Base-by-base conservation (phyloP, 2,113 vertebrate genomes). In the Polypterus senegalus region DNA sequence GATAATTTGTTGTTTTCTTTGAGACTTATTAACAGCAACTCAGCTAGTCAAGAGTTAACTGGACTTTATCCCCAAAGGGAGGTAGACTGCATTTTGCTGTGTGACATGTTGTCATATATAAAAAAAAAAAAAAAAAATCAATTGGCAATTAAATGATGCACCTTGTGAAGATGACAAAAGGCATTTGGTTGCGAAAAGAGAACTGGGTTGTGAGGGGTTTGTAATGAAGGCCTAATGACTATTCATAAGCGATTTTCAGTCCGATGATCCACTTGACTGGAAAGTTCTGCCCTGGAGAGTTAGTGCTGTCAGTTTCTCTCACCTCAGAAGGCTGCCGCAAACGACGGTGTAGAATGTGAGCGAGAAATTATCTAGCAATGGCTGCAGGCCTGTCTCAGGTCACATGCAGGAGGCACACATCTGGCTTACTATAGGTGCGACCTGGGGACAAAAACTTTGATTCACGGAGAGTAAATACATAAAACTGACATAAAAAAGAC, bases 81-180 rank as follows among this genome's bases (percentile, higher is more conserved):
- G 84, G 81, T 71, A 76, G 83, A 83, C 89, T 90, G 86, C 87
- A 86, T 92, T 94, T 92, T 91, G 87, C 91, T 89, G 80, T 88
- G 86, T 97, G 93, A 97, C 91, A 92, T 91, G 89, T 92, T 93
- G 93, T 97, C 94, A 95, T 91, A 92, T 91, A 86, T 87, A 87
- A 88, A 87, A 65, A 72, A 27, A 27, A 27, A 27, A 27, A 27
- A 27, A 27, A 68, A 89, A 93, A 94, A 96, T 98, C 92, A 95
- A 94, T 94, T 93, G 95, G 91, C 93, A 98, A 97, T 97, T 97
- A 98, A 97, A 94, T 89, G 91, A 94, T 97, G 92, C 91, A 95
- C 93, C 93, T 97, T 95, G 91, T 89, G 89, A 93, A 87, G 89
- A 94, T 92, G 94, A 97, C 91, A 94, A 92, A 93, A 94, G 91